These are phyloP conservation scores for Tenebrio molitor DNA, from an alignment of 1,140 invertebrate species.

Conservation along the genomic window DNA sequence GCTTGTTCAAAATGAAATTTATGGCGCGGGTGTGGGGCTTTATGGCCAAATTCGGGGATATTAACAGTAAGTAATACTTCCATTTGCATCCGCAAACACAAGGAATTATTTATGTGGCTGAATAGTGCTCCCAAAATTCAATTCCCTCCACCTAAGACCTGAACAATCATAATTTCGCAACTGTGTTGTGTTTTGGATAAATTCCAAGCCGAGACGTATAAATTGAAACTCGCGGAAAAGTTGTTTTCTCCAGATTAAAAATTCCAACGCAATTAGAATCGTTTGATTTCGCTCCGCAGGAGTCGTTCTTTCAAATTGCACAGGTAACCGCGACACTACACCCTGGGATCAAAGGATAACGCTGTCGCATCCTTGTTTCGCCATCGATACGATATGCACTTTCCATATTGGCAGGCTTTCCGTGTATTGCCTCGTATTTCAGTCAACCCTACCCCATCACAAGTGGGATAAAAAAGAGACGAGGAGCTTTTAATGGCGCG, in stretches of 20 bases:
- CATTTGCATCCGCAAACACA: neutral
- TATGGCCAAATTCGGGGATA: neutral
- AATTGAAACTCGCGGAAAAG: neutral
- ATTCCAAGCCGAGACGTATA: slow-evolving; percentile 26
- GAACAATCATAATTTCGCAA: slow-evolving; percentile 25
- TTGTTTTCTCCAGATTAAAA: neutral
- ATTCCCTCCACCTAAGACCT: slow-evolving; percentile 6
- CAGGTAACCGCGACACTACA: too few species aligned
- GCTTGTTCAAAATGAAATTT: slow-evolving; percentile 1
- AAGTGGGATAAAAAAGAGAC: too few species aligned
- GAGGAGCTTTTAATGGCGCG: too few species aligned
- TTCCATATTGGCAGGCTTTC: too few species aligned
- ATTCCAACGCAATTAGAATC: neutral
- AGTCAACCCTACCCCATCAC: too few species aligned
- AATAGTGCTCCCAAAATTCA: neutral
- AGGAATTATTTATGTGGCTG: neutral
- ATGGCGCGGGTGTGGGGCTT: neutral
- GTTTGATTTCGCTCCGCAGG: too few species aligned
- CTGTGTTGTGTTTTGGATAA: slow-evolving; percentile 27
- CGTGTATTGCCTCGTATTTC: too few species aligned
- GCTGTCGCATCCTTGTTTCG: too few species aligned
- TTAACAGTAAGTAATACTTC: neutral
- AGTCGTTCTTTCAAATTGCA: too few species aligned
- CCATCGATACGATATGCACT: too few species aligned
- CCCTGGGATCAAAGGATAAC: too few species aligned